Conservation (phyloP, 2,888 invertebrate species). For the Clistopyga incitator region DNA sequence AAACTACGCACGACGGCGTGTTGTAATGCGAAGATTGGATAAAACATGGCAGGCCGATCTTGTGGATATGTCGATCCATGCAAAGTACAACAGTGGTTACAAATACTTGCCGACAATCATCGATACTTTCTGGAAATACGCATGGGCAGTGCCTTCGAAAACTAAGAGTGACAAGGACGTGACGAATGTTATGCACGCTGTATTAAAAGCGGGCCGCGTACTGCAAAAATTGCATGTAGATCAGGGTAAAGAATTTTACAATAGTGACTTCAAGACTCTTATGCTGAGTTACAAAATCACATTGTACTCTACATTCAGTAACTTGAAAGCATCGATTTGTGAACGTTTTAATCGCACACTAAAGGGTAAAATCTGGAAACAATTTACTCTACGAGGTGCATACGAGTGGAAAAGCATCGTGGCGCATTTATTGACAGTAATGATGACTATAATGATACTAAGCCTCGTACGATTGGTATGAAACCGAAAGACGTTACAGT, state of each 20-base stretch:
- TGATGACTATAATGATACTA: constrained; percentile 77
- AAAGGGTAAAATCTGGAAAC: constrained; percentile 72
- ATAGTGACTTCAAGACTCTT: constrained; percentile 57
- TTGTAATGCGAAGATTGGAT: constrained; percentile 79
- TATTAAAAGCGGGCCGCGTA: constrained; percentile 48
- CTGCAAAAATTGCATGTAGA: constrained; percentile 69
- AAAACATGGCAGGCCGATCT: constrained; percentile 84
- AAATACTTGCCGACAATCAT: constrained; percentile 80
- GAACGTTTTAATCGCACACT: constrained; percentile 75
- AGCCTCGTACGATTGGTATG: constrained; percentile 77
- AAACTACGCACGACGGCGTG: constrained; percentile 78
- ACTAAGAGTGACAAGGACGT: constrained; percentile 76
- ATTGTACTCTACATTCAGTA: constrained; percentile 68
- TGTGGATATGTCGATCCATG: constrained; percentile 77
- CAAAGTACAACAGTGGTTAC: constrained; percentile 76
- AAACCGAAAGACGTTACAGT: constrained; percentile 71
- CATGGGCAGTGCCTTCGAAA: constrained; percentile 79
- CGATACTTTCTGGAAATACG: constrained; percentile 81
- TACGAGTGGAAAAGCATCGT: constrained; percentile 68
- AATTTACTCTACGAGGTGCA: constrained; percentile 66
- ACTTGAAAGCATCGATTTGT: constrained; percentile 75
- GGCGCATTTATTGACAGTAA: constrained; percentile 35
- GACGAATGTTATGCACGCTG: constrained; percentile 66
- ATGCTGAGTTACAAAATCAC: constrained; percentile 57
- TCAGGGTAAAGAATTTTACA: constrained; percentile 71